Evolutionary conservation across 1,140 invertebrate genomes (phyloP), one percentile per base, ranked within the genome.

Genomic region (Aplysia californica): DNA sequence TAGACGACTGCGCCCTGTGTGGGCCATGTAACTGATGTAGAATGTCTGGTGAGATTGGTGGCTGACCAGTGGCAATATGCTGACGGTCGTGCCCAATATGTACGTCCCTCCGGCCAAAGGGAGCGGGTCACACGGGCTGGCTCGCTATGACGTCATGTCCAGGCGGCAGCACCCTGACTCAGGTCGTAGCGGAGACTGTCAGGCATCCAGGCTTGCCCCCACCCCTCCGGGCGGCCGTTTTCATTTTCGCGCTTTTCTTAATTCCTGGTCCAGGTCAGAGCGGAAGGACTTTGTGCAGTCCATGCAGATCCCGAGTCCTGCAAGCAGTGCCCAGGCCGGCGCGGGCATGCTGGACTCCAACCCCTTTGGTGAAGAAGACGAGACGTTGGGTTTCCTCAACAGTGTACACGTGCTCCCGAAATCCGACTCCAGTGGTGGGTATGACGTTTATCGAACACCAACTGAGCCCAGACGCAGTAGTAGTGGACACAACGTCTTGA

Each of bases 271-370:
- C 44, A 70, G 68, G 50, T 70, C 41, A 35, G 68, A 44, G 31
- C 68, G 29, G 20, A 56, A 55, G 10, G 68, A 56, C 26, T 70
- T 70, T 70, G 44, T 35, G 26, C 68, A 70, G 29, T 70, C 68
- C n/a, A 29, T 70, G 68, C 23, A 70, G 50, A 44, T 36, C 21
- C 61, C 61, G 20, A 2, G 61, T 20, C 4, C 23, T 44, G 66
- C 21, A 4, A n/a, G 29, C 23, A 10, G 35, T 10, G 15, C 55
- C 15, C 1, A 29, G 23, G 23, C 29, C 6, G 23, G 1, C 2
- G 1, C 29, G 1, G 29, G 50, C 41, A 44, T n/a, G n/a, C n/a
- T n/a, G n/a, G n/a, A 21, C 2, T 4, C 20, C 31, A 68, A 44
- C 31, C 66, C 36, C 4, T 56, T 39, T 2, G 41, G 58, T 10